Conservation (phyloP, 1,140 invertebrate genomes). For the Drosophila lowei region DNA sequence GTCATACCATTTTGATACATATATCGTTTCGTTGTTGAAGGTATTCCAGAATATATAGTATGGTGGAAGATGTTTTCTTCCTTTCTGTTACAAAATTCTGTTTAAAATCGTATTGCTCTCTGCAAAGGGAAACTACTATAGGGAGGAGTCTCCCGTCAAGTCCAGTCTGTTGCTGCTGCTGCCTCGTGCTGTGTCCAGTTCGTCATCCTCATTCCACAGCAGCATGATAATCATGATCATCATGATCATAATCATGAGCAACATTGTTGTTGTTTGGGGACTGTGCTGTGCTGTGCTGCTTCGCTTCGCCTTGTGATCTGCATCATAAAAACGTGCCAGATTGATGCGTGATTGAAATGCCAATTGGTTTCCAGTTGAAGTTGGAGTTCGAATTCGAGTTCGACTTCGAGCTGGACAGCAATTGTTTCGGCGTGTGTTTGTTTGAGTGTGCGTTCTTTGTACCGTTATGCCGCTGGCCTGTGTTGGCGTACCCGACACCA, state of each 20-base stretch:
- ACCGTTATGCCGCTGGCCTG: constrained; percentile 52
- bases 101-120: no score
- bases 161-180: constrained; percentile 6
- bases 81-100: no score
- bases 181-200: constrained; percentile 57
- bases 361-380: constrained; percentile 65
- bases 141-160: not conserved
- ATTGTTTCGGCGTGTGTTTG: constrained; percentile 16
- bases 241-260: constrained; percentile 23
- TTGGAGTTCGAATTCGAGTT: constrained; percentile 3
- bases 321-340: constrained; percentile 82
- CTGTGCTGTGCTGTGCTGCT: constrained; percentile 19
- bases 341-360: constrained; percentile 82
- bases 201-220: constrained; percentile 41
- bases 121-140: not conserved
- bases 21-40: no score
- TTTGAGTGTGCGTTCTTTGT: constrained; percentile 51
- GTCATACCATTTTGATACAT: no score
- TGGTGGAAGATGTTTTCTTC: no score
- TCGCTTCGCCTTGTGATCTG: constrained; percentile 71
- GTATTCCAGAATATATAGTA: no score
- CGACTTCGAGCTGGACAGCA: constrained; percentile 1
- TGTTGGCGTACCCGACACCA: no score
- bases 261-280: constrained; percentile 17
- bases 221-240: constrained; percentile 38